These are phyloP conservation scores for Drosophila pseudoobscura DNA, from an alignment of 1,140 invertebrate genomes.

Conservation along the genomic window DNA sequence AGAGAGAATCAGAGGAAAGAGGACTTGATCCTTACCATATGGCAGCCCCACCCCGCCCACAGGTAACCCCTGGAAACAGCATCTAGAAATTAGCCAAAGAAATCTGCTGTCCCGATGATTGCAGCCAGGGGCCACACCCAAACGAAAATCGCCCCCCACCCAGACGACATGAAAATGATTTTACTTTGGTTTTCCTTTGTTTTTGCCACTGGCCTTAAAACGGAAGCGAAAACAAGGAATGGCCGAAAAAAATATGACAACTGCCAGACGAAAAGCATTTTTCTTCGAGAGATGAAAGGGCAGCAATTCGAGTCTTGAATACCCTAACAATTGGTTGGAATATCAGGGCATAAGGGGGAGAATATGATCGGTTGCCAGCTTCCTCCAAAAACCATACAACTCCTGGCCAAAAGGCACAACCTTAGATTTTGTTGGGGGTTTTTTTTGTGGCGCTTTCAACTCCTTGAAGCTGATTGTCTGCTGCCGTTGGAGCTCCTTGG, in stretches of 20 bases:
- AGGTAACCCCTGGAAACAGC: no score
- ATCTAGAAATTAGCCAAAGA: no score
- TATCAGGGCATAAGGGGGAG: no score
- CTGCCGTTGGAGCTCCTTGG: no score
- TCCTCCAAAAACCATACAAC: not conserved
- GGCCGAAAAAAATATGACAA: constrained; percentile 31
- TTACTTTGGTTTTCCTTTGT: constrained; percentile 38
- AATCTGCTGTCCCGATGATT: no score
- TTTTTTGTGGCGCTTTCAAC: constrained; percentile 46
- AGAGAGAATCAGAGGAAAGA: no score
- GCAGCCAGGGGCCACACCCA: constrained; percentile 17
- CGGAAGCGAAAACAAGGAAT: not conserved
- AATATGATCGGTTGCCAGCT: not conserved
- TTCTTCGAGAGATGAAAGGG: not conserved
- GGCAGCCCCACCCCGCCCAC: no score
- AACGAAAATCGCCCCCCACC: constrained; percentile 29
- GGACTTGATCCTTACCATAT: no score
- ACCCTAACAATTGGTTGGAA: no score
- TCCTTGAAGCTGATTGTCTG: constrained; percentile 34
- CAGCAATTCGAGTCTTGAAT: no score
- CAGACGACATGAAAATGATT: constrained; percentile 46
- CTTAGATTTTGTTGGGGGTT: constrained; percentile 20
- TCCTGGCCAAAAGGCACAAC: constrained; percentile 7
- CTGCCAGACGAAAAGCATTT: constrained; percentile 25
- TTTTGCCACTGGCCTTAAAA: constrained; percentile 11